phyloP scores from a whole-genome alignment of 1,140 invertebrate species.

The Drosophila tsacasi region DNA sequence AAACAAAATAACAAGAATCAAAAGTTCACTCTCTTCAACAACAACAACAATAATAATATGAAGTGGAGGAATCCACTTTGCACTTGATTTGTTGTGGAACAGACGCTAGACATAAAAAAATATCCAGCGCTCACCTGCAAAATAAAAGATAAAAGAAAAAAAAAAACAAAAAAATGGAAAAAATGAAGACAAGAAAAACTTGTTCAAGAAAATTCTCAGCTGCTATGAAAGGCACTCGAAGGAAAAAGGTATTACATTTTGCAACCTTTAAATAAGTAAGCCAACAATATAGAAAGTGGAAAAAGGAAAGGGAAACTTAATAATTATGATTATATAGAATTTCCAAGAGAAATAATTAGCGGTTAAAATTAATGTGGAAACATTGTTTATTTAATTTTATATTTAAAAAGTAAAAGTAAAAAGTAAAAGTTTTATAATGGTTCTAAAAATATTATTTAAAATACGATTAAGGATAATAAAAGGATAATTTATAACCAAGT shows the following conservation, averaged over 20 bases:
- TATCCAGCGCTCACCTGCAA: constrained; percentile 38
- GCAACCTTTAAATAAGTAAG: background rate
- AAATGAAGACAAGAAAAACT: constrained; percentile 34
- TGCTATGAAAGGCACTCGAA: constrained; percentile 19
- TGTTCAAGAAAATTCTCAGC: constrained; percentile 37
- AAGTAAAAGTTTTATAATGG: background rate
- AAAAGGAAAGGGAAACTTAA: background rate
- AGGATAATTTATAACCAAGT: background rate
- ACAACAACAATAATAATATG: constrained; percentile 37
- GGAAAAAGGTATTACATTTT: background rate
- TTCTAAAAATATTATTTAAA: background rate
- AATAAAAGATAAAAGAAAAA: constrained; percentile 23
- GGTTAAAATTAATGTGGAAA: background rate
- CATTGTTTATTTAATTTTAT: background rate
- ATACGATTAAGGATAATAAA: too few species aligned
- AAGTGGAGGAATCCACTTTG: constrained; percentile 50
- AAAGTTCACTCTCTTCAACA: constrained; percentile 48
- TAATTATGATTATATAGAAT: too few species aligned
- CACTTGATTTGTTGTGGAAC: constrained; percentile 71
- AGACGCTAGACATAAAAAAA: constrained; percentile 53
- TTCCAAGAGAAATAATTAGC: too few species aligned
- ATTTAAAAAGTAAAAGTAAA: background rate
- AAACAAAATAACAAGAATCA: constrained; percentile 58
- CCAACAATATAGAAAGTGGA: background rate
- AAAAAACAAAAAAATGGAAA: constrained; percentile 6